phyloP scores from a whole-genome alignment of 2,888 invertebrate genomes.

The Noctua fimbriata region DNA sequence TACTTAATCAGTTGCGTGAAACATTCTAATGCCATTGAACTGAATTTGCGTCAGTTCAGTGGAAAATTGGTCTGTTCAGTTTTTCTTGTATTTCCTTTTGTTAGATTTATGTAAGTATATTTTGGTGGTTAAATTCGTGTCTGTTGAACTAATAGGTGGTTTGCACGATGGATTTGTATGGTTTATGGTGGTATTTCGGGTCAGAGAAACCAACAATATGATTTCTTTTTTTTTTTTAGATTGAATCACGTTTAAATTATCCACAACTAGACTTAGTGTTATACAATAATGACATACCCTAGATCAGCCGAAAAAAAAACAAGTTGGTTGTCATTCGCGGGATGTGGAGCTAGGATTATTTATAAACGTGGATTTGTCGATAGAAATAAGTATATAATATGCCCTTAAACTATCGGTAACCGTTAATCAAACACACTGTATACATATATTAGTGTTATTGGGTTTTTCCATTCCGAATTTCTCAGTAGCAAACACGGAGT shows the following conservation, averaged over 20 bases:
- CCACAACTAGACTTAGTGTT: not conserved
- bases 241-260: not conserved
- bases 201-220: not conserved
- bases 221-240: not conserved
- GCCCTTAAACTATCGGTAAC: no score
- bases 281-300: no score
- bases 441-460: not conserved
- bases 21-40: constrained; percentile 78
- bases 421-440: no score
- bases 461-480: not conserved
- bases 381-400: no score
- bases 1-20: constrained; percentile 77
- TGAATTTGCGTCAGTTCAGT: constrained; percentile 59
- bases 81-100: constrained; percentile 50
- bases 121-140: constrained; percentile 7
- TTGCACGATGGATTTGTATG: not conserved
- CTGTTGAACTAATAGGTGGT: constrained; percentile 16
- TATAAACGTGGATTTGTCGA: no score
- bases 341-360: no score
- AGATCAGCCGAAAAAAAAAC: no score
- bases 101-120: constrained; percentile 29
- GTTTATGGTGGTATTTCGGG: constrained; percentile 9
- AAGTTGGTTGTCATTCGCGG: no score
- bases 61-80: constrained; percentile 34
- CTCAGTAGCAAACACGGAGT: not conserved